phyloP scores from a whole-genome alignment of 2,888 invertebrate genomes.

The Nemurella pictetii region DNA sequence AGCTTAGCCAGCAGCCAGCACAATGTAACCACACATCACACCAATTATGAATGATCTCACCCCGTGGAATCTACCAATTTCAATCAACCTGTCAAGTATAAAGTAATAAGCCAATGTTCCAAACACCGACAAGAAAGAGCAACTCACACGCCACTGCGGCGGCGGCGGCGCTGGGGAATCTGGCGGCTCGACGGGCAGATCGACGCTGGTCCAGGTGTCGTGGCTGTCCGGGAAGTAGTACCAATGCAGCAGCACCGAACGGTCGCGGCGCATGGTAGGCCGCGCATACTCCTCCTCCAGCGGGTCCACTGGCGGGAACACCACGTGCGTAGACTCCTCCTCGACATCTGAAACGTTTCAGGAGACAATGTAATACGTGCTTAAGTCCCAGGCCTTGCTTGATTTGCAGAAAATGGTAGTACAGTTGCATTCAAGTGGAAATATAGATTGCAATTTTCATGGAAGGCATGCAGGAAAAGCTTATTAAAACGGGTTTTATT shows the following conservation, averaged over 20 bases:
- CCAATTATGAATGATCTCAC: no score
- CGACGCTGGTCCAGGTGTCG: constrained; percentile 73
- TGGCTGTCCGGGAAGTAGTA: constrained; percentile 94
- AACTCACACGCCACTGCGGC: constrained; percentile 45
- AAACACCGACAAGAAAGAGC: not conserved
- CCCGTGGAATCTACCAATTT: not conserved
- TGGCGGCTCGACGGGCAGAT: constrained; percentile 50
- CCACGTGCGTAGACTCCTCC: constrained; percentile 89
- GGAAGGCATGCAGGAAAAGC: not conserved
- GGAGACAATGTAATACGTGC: no score
- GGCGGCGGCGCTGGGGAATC: constrained; percentile 51
- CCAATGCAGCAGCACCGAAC: constrained; percentile 88
- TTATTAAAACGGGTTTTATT: no score
- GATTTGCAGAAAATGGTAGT: not conserved
- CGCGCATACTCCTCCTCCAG: constrained; percentile 89
- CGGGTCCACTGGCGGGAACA: constrained; percentile 83
- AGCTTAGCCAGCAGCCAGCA: no score
- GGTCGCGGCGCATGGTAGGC: constrained; percentile 80
- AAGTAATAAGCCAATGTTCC: not conserved
- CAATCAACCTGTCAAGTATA: not conserved
- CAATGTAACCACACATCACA: no score
- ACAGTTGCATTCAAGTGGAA: no score
- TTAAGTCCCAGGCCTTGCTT: no score
- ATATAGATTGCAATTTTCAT: no score
- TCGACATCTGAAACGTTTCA: constrained; percentile 71